Conservation (phyloP, 2,888 invertebrate species). For the Pteria penguin region DNA sequence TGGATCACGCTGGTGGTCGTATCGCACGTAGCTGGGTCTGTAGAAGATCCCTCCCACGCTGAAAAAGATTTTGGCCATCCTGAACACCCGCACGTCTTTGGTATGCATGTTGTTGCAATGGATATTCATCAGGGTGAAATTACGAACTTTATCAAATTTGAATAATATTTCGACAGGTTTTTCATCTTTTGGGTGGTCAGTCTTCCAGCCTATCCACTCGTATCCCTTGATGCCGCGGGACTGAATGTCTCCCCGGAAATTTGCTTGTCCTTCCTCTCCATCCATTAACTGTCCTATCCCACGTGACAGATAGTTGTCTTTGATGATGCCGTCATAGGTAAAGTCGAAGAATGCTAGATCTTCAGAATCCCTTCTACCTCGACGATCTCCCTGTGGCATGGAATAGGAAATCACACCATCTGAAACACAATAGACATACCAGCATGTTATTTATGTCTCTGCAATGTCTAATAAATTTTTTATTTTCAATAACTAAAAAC, state of each 20-base stretch:
- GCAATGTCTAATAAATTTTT: no score
- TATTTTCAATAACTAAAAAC: no score
- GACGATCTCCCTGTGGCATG: slow-evolving; percentile 92
- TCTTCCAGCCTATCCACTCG: slow-evolving; percentile 94
- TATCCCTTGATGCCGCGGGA: slow-evolving; percentile 85
- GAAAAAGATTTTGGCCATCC: slow-evolving; percentile 89
- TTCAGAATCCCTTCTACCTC: slow-evolving; percentile 82
- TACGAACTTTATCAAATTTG: slow-evolving; percentile 92
- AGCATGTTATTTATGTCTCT: no score
- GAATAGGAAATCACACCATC: slow-evolving; percentile 92
- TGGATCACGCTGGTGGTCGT: slow-evolving; percentile 85
- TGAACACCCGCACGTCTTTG: slow-evolving; percentile 91
- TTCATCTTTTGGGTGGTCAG: slow-evolving; percentile 83
- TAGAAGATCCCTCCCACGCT: slow-evolving; percentile 88
- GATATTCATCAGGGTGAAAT: slow-evolving; percentile 90
- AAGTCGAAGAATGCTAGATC: slow-evolving; percentile 91
- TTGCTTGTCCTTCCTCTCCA: slow-evolving; percentile 88
- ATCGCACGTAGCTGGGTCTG: slow-evolving; percentile 87
- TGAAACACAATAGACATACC: slow-evolving; percentile 79
- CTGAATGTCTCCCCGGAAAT: slow-evolving; percentile 85
- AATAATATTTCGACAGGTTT: slow-evolving; percentile 88
- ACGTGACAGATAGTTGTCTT: slow-evolving; percentile 83
- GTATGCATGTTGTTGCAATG: slow-evolving; percentile 92
- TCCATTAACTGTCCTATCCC: slow-evolving; percentile 92
- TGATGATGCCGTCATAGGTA: slow-evolving; percentile 89